Base-by-base conservation (phyloP, 2,888 invertebrate genomes). In the Calephelis perditalis region DNA sequence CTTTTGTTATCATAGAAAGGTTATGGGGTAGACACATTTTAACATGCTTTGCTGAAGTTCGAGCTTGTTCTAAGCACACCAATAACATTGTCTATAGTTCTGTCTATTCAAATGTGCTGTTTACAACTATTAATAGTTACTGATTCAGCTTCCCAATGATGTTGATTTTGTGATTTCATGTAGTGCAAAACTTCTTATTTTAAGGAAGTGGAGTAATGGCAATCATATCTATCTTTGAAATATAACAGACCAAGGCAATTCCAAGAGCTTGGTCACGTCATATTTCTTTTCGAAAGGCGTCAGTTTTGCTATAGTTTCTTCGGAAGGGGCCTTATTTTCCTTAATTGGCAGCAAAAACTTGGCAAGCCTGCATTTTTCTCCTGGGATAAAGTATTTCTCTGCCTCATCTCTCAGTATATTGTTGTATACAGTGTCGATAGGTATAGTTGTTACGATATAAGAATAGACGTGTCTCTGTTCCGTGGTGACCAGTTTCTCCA, bases 221-320 rank as follows among this genome's bases (percentile, higher is more conserved):
- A 40, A 40, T 5, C 4, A 40, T 6, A 40, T 40, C 40, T 71
- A 79, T 68, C 76, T 75, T 46, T 84, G 77, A 63, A 89, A 88
- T 59, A 89, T 84, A 5, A 86, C 88, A 2, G 88, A 86, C 88
- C 88, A 89, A 0, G 88, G 88, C 59, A 89, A 64, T 56, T 78
- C 81, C 11, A 71, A 81, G 26, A 88, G 67, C 49, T 71, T 77
- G 0, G 76, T 79, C 11, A 88, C 78, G 61, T 76, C 73, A 66
- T 81, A 89, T 57, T 77, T 81, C 55, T 66, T 68, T 59, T 81
- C 72, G 26, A 83, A 84, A 0, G 70, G 71, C 6, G 64, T 58
- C 7, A 89, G 70, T 2, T 62, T 65, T 0, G 62, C 55, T 11
- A 83, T 9, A 0, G 54, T 66, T 3, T 67, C 65, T 5, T 67